Evolutionary conservation across 2,888 invertebrate genomes (phyloP).

Genomic region (Campoplex capitator): DNA sequence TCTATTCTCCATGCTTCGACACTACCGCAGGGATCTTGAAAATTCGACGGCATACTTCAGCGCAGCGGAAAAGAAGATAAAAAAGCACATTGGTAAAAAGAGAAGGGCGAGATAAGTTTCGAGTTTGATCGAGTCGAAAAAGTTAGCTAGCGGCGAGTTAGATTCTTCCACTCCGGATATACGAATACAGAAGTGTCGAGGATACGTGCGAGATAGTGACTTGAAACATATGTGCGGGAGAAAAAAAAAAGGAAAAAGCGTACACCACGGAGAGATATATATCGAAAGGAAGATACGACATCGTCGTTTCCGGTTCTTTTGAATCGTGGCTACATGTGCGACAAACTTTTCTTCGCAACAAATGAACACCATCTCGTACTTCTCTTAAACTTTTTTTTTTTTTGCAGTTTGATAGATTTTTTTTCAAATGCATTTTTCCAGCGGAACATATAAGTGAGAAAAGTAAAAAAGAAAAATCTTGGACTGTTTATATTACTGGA

Average conservation of each 20-base stretch:
- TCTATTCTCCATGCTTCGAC: constrained; percentile 42
- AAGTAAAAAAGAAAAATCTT: neutral
- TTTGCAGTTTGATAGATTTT: constrained; percentile 17
- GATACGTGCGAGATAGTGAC: constrained; percentile 42
- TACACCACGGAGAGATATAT: constrained; percentile 18
- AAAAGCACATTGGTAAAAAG: neutral
- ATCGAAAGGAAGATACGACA: constrained; percentile 38
- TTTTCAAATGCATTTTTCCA: neutral
- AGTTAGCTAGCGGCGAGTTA: constrained; percentile 65
- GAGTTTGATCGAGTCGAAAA: constrained; percentile 69
- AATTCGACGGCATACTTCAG: constrained; percentile 63
- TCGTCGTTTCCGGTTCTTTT: constrained; percentile 45
- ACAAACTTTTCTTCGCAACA: constrained; percentile 44
- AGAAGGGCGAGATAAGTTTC: constrained; percentile 56
- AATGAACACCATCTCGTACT: constrained; percentile 36
- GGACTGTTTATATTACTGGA: neutral
- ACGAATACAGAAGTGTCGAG: constrained; percentile 32
- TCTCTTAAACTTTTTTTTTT: constrained; percentile 21
- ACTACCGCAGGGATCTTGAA: constrained; percentile 59
- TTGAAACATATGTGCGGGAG: constrained; percentile 49
- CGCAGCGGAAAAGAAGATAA: constrained; percentile 31
- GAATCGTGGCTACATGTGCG: constrained; percentile 11
- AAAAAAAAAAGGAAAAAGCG: constrained; percentile 20
- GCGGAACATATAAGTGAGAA: neutral
- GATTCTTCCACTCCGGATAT: constrained; percentile 48